Conservation (phyloP, 2,888 invertebrate genomes). For the Drosophila multiciliata region DNA sequence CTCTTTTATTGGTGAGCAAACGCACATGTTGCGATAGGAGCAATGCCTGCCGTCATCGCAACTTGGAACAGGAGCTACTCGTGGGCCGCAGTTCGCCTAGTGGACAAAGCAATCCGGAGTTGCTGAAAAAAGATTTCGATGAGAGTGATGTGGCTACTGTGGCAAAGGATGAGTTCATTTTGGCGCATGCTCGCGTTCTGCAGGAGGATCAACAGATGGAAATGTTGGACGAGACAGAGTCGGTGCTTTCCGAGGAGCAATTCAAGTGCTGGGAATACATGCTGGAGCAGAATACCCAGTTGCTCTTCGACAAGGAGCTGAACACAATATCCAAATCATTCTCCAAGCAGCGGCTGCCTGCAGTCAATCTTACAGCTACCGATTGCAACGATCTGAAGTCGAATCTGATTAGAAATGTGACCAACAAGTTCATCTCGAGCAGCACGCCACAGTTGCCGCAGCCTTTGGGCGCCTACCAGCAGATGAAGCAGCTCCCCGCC, state of each 20-base stretch:
- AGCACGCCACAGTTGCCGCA: constrained; percentile 89
- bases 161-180: constrained; percentile 83
- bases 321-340: constrained; percentile 90
- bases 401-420: constrained; percentile 77
- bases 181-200: constrained; percentile 83
- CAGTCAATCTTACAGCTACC: constrained; percentile 24
- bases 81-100: constrained; percentile 91
- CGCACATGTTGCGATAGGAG: constrained; percentile 73
- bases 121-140: constrained; percentile 55
- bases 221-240: constrained; percentile 87
- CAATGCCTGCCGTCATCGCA: constrained; percentile 67
- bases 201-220: constrained; percentile 87
- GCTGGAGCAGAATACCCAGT: constrained; percentile 95
- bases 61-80: constrained; percentile 60
- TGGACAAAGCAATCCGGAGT: constrained; percentile 91
- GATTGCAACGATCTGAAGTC: constrained; percentile 76
- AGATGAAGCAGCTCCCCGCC: constrained; percentile 48
- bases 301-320: constrained; percentile 94
- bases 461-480: constrained; percentile 48
- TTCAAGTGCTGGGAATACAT: constrained; percentile 97
- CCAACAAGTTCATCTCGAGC: constrained; percentile 87
- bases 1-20: constrained; percentile 63
- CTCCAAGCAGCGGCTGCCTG: constrained; percentile 83
- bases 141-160: constrained; percentile 51
- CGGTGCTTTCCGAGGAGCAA: constrained; percentile 91